Percentiles rank a stretch among this genome's conserved stretches.
phyloP scores from a whole-genome alignment of 2,888 invertebrate genomes.

The Tachina fera region DNA sequence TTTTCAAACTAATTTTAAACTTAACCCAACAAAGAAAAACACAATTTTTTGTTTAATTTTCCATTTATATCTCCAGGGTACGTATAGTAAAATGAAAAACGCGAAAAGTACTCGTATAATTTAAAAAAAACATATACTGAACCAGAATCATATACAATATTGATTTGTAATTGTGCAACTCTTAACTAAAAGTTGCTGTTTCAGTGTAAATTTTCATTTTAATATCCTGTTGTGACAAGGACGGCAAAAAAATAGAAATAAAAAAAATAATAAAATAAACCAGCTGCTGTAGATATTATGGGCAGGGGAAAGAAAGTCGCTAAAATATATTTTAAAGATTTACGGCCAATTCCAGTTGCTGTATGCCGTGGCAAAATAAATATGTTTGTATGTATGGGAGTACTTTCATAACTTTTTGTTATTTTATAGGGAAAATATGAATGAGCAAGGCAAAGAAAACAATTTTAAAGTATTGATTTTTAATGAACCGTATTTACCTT shows the following conservation, averaged over 20 bases:
- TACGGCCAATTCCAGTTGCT: neutral
- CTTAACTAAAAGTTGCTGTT: constrained; percentile 3
- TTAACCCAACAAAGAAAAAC: neutral
- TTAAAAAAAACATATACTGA: neutral
- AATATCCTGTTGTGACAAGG: constrained; percentile 31
- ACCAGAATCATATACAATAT: constrained; percentile 1
- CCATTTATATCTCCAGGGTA: constrained; percentile 42
- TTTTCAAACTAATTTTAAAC: neutral
- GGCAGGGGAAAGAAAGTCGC: neutral
- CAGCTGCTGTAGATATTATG: neutral
- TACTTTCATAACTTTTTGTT: neutral
- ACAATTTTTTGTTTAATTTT: constrained; percentile 38
- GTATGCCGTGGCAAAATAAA: too few relatives aligned
- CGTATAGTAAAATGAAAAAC: constrained; percentile 44
- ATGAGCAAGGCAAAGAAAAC: neutral
- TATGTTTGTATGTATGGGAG: too few relatives aligned
- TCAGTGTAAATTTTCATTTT: constrained; percentile 29
- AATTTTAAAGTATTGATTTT: constrained; percentile 44
- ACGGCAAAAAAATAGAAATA: neutral
- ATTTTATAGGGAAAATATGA: neutral
- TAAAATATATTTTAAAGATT: neutral
- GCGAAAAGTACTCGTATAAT: constrained; percentile 5
- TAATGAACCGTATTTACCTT: constrained; percentile 1
- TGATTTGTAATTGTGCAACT: constrained; percentile 24
- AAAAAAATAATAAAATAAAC: neutral